Conservation (phyloP, 2,888 invertebrate genomes). For the Meteorus cinctellus region DNA sequence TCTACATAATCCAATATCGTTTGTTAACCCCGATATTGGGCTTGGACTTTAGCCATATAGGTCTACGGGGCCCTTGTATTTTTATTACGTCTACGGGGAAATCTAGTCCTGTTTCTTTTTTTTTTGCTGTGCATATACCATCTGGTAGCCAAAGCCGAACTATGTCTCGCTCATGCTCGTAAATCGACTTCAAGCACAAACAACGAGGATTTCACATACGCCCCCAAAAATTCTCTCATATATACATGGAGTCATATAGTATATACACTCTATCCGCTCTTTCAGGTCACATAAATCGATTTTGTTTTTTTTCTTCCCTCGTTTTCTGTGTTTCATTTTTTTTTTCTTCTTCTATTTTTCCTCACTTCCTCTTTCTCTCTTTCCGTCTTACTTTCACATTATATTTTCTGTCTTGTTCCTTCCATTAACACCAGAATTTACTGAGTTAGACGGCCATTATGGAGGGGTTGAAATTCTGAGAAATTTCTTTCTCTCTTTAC, state of each 20-base stretch:
- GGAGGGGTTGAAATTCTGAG: conserved; percentile 30
- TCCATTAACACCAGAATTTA: conserved; percentile 38
- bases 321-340: not conserved
- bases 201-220: conserved; percentile 39
- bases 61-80: conserved; percentile 51
- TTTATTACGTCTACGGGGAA: conserved; percentile 70
- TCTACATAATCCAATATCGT: conserved; percentile 70
- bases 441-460: conserved; percentile 34
- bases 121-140: conserved; percentile 45
- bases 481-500: conserved; percentile 18
- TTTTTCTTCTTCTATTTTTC: not conserved
- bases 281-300: conserved; percentile 37
- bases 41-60: conserved; percentile 33
- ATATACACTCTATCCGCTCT: conserved; percentile 12
- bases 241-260: conserved; percentile 3
- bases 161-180: conserved; percentile 44
- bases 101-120: conserved; percentile 58
- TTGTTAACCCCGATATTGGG: conserved; percentile 58
- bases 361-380: conserved; percentile 1
- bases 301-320: conserved; percentile 25
- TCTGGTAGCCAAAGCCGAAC: conserved; percentile 46
- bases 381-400: conserved; percentile 17
- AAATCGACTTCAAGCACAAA: conserved; percentile 45
- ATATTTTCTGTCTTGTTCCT: conserved; percentile 5
- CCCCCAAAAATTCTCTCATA: conserved; percentile 32